Evolutionary conservation across 2,797 vertebrate genomes (phyloP), one percentile per base, ranked within the genome.

Genomic region (Hyperoplus lanceolatus): DNA sequence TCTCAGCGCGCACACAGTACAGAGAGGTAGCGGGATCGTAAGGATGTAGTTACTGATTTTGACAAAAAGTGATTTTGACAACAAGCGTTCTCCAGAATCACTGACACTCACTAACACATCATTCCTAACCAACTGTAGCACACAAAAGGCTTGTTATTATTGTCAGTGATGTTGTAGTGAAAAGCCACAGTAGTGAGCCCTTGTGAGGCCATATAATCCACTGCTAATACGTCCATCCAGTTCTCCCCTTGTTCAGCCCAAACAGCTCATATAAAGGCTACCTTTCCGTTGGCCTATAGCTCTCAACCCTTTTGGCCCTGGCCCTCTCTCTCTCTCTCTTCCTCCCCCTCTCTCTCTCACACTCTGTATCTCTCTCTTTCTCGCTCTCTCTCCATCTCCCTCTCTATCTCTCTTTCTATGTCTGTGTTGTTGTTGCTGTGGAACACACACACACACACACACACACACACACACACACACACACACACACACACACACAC

Each of bases 271-370:
- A 64, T 64, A 64, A 70, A 79, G 63, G 46, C 72, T 49, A 50
- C 57, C 45, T 46, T 48, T 29, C 55, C 72, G 8, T 65, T 38
- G 70, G 61, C 4, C 0, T 73, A 8, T 29, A 29, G 29, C 29
- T 61, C 70, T 65, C 72, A 16, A 73, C 75, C 62, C 84, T 70
- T 66, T 76, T 76, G 61, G 72, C 82, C 80, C 29, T 61, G 4
- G 59, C 1, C 29, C 72, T 57, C 73, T 50, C 21, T 49, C 21
- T 4, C 75, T 77, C 85, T 45, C 10, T 59, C 57, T 67, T 80
- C 81, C 64, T 29, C 29, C 51, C 54, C 64, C n/a, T 51, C 66
- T 8, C 5, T 56, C 73, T 21, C 2, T 21, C 29, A 29, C 29
- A 29, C 29, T 29, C 29, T 29, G 29, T 29, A 29, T 29, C 29